Base-by-base conservation (phyloP, 2,888 invertebrate species). In the Andrena hattorfiana region DNA sequence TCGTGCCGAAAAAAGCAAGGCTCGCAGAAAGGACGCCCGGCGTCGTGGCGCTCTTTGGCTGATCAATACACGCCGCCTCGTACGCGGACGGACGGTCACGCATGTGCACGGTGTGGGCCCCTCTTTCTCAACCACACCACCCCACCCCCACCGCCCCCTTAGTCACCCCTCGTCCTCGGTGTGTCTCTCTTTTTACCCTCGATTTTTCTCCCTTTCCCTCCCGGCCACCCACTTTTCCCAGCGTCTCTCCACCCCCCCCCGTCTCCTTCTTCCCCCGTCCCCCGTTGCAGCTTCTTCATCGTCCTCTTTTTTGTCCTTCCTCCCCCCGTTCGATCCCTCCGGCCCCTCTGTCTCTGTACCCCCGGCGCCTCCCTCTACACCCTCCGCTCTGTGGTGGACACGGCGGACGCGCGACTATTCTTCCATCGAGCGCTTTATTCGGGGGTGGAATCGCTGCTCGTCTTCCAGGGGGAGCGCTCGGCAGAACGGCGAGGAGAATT, bases 21-120 rank as follows among this genome's bases (percentile, higher is more conserved):
- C 93, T 93, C 93, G 92, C 92, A 92, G 91, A 93, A 93, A 94
- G 94, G 93, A 94, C 93, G 93, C 93, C 93, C 91, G 93, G 93
- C 93, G 93, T 93, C 93, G 93, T 92, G 92, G 93, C 93, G 93
- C 93, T 94, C 93, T 94, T 93, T 93, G 92, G 94, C 94, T 94
- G 94, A 94, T 94, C 94, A 94, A 94, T 94, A 94, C 89, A 89
- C 93, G 92, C 93, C 93, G 93, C 93, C 92, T 92, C 93, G 93
- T 93, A 94, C 92, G 93, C 93, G 91, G 87, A 92, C 92, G 93
- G 92, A 94, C 93, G 94, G 93, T 93, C 94, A 94, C 93, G 94
- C 93, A 92, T 93, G 93, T 93, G 93, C 93, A 93, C 93, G 92
- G 90, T 92, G 92, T 90, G 89, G 90, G 81, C 78, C 86, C 80